Base-by-base conservation (phyloP, 2,888 invertebrate genomes). In the Idaea straminata region DNA sequence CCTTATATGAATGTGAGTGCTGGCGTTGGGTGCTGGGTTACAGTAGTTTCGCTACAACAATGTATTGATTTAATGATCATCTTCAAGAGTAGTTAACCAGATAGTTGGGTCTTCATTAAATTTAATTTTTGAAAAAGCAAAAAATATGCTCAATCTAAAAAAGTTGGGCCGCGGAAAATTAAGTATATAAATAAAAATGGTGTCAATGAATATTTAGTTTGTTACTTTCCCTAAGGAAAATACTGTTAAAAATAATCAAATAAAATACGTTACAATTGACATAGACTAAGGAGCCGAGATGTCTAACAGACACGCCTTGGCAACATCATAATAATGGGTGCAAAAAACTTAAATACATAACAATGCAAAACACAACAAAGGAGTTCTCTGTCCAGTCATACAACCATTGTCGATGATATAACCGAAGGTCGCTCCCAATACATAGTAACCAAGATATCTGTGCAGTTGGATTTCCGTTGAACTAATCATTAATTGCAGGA, bases 311-410 rank as follows among this genome's bases (percentile, higher is more conserved):
- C 60, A 66, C 63, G 65, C 68, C 62, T 35, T n/a, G 7, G 66
- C 66, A 67, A 65, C 63, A 65, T 57, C 63, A 63, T 65, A 67
- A 67, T 68, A 65, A 65, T 61, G 59, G 57, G 13, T 36, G 64
- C 63, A 68, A 72, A 72, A 73, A 70, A 61, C 61, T 5, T 15
- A 35, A 61, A 63, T 58, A 38, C 61, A 15, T 57, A 66, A 72
- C 74, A 71, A 72, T 70, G 65, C 59, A 67, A 66, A 62, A 13
- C 58, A 59, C 59, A 60, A 70, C 72, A 74, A 70, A 67, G 72
- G 62, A 64, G 57, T 62, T 66, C 67, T 63, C 68, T 64, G 67
- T 69, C 64, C 68, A 64, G 70, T 69, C 70, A 70, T 70, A 64
- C 67, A 15, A 62, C 66, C 57, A 68, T 71, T 74, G 69, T 71